These are phyloP conservation scores for Galemys pyrenaicus DNA, from an alignment of 2,113 vertebrate species.

Conservation along the genomic window DNA sequence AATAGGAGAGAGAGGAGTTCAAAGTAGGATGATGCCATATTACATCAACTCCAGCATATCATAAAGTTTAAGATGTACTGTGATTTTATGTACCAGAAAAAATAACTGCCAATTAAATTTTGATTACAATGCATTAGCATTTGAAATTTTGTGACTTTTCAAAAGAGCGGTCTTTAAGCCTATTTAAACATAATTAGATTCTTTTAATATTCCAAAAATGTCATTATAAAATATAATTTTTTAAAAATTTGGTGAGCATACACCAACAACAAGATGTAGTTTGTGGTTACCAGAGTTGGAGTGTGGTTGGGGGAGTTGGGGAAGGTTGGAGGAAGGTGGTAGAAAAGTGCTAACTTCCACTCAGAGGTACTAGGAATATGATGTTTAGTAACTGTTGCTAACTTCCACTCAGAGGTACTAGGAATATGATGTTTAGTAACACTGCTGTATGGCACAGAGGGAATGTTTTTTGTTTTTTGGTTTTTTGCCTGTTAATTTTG, in stretches of 20 bases:
- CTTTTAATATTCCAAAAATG: background rate
- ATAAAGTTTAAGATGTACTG: background rate
- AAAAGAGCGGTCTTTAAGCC: background rate
- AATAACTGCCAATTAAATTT: background rate
- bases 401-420: too few species aligned
- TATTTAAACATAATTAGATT: slow-evolving; percentile 39
- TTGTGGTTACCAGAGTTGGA: background rate
- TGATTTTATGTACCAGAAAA: slow-evolving; percentile 21
- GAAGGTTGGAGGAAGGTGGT: background rate
- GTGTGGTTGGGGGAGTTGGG: background rate
- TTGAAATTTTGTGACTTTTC: slow-evolving; percentile 32
- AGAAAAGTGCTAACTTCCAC: background rate
- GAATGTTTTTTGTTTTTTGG: too few species aligned
- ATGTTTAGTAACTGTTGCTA: too few species aligned
- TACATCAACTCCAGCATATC: background rate
- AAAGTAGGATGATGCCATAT: background rate
- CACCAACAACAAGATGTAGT: slow-evolving; percentile 26
- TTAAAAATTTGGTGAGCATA: background rate
- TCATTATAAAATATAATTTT: too few species aligned
- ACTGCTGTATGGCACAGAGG: too few species aligned
- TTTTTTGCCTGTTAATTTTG: too few species aligned
- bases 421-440: too few species aligned
- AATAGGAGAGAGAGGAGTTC: background rate
- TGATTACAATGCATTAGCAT: background rate
- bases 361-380: background rate